Percentiles rank a stretch among this genome's conserved stretches.
Conservation (phyloP, 2,113 vertebrate species). For the Mobula birostris region DNA sequence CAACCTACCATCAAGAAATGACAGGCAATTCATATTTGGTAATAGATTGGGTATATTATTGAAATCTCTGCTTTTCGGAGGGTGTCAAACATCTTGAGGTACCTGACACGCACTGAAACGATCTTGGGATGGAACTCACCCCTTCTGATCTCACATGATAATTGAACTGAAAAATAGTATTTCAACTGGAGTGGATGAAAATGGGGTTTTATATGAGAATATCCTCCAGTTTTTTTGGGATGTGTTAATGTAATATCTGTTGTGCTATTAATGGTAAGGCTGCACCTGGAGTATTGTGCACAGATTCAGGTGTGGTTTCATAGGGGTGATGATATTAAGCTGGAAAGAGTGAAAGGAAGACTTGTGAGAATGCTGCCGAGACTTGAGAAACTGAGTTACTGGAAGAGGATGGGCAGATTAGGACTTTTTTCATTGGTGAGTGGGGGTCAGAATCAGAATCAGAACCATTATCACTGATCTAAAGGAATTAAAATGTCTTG, state of each 20-base stretch:
- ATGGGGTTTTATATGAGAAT: not conserved
- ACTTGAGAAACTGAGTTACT: too few relatives aligned
- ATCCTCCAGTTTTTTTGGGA: not conserved
- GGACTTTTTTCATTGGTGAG: too few relatives aligned
- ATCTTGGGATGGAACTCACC: not conserved
- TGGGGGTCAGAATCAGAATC: too few relatives aligned
- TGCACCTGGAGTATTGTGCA: too few relatives aligned
- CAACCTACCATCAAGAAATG: not conserved
- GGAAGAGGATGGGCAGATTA: too few relatives aligned
- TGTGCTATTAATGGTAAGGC: not conserved
- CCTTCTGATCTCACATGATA: not conserved
- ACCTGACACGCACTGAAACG: not conserved
- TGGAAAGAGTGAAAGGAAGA: too few relatives aligned
- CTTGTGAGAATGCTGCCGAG: too few relatives aligned
- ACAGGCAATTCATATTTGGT: conserved; percentile 24
- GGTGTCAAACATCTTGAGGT: not conserved
- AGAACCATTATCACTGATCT: too few relatives aligned
- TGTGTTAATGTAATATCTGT: not conserved
- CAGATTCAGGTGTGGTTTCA: too few relatives aligned
- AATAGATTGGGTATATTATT: not conserved
- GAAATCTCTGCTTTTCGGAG: not conserved
- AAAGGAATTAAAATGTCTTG: too few relatives aligned
- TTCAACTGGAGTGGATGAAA: not conserved
- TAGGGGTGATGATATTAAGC: too few relatives aligned
- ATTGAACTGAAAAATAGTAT: not conserved